These are phyloP conservation scores for Acanthosepion lycidas DNA, from an alignment of 2,888 invertebrate species.

Conservation along the genomic window DNA sequence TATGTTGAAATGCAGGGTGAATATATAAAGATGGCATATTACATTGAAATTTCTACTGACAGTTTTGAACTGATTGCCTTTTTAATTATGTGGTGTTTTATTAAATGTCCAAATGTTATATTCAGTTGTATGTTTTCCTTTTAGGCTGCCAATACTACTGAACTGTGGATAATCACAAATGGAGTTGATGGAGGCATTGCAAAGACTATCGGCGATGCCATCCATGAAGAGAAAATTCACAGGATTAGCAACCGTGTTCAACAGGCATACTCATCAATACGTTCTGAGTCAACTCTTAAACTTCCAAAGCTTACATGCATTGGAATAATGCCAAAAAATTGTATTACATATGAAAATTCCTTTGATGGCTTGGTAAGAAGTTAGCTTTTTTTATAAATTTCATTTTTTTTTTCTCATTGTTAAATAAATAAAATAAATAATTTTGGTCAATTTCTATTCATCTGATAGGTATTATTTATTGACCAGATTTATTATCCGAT, in stretches of 20 bases:
- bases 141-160: constrained; percentile 72
- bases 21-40: too few relatives aligned
- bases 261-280: constrained; percentile 50
- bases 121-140: background rate
- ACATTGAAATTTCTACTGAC: too few relatives aligned
- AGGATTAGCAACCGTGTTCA: constrained; percentile 56
- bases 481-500: too few relatives aligned
- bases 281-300: constrained; percentile 53
- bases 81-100: background rate
- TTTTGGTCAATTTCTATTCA: too few relatives aligned
- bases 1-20: too few relatives aligned
- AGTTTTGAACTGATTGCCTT: too few relatives aligned
- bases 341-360: constrained; percentile 57
- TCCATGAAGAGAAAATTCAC: constrained; percentile 66
- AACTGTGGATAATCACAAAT: constrained; percentile 73
- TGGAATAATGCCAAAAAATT: constrained; percentile 65
- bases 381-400: background rate
- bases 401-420: background rate
- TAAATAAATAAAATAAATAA: too few relatives aligned
- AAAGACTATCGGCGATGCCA: constrained; percentile 73
- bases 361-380: constrained; percentile 61
- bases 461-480: too few relatives aligned
- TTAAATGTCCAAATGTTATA: background rate
- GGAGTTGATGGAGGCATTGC: constrained; percentile 71
- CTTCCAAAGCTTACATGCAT: constrained; percentile 65